These are phyloP conservation scores for Ptyas mucosa DNA, from an alignment of 2,113 vertebrate genomes.

Conservation along the genomic window DNA sequence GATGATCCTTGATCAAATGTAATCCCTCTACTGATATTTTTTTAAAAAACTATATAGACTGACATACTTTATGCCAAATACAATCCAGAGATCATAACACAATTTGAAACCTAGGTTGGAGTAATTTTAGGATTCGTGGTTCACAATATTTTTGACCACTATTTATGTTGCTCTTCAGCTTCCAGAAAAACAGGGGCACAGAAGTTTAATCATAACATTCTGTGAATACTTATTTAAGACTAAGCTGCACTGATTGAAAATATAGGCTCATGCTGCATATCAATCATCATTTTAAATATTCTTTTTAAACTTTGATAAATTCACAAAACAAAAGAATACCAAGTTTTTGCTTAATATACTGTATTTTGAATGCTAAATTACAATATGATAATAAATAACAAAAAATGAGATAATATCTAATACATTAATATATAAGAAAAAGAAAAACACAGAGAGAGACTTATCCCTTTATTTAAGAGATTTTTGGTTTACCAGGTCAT, in stretches of 20 bases:
- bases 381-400: neutral
- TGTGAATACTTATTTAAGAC: neutral
- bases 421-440: neutral
- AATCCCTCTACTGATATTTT: neutral
- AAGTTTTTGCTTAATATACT: neutral
- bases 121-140: neutral
- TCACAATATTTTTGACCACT: neutral
- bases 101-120: neutral
- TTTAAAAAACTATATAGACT: neutral
- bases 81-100: neutral
- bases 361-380: neutral
- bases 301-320: neutral
- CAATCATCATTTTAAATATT: neutral
- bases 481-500: neutral
- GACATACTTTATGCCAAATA: neutral
- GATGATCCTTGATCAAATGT: neutral
- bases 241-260: neutral
- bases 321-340: neutral
- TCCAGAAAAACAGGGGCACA: neutral
- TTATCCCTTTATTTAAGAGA: too few relatives aligned
- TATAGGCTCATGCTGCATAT: neutral
- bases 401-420: neutral
- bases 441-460: neutral
- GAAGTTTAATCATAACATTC: neutral
- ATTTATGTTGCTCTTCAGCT: neutral